phyloP scores from a whole-genome alignment of 2,888 invertebrate species.

The Hedya salicella region DNA sequence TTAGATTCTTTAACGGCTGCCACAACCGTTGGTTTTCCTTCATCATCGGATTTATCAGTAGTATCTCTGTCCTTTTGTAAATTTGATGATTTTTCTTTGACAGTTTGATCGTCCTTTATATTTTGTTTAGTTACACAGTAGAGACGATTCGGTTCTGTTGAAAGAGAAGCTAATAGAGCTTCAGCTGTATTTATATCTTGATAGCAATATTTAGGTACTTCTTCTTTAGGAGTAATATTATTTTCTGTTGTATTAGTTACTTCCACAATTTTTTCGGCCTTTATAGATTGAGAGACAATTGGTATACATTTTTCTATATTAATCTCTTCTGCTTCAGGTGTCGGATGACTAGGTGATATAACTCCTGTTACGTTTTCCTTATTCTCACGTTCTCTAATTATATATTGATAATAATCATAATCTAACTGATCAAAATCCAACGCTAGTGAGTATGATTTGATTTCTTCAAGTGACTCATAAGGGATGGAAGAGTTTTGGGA shows the following conservation, averaged over 20 bases:
- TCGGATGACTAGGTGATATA: not conserved
- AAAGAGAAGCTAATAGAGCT: constrained; percentile 21
- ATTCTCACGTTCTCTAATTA: constrained; percentile 51
- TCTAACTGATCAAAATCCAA: constrained; percentile 66
- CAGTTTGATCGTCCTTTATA: not conserved
- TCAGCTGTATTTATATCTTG: constrained; percentile 50
- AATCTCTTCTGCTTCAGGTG: not conserved
- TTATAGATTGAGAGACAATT: not conserved
- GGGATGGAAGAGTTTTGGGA: constrained; percentile 55
- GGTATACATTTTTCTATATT: not conserved
- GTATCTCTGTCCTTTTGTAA: not conserved
- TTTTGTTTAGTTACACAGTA: not conserved
- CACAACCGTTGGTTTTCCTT: not conserved
- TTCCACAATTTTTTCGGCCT: not conserved
- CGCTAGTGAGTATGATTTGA: constrained; percentile 69
- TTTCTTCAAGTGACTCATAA: constrained; percentile 66
- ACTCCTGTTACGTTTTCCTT: not conserved
- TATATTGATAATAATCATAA: constrained; percentile 65
- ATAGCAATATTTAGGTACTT: constrained; percentile 48
- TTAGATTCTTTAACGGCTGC: not conserved
- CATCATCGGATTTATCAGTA: not conserved
- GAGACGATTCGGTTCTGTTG: not conserved
- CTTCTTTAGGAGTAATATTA: constrained; percentile 45
- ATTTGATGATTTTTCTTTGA: not conserved
- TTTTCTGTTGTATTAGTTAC: not conserved